These are phyloP conservation scores for Spilogale gracilis DNA, from an alignment of 2,113 vertebrate genomes.

Conservation along the genomic window DNA sequence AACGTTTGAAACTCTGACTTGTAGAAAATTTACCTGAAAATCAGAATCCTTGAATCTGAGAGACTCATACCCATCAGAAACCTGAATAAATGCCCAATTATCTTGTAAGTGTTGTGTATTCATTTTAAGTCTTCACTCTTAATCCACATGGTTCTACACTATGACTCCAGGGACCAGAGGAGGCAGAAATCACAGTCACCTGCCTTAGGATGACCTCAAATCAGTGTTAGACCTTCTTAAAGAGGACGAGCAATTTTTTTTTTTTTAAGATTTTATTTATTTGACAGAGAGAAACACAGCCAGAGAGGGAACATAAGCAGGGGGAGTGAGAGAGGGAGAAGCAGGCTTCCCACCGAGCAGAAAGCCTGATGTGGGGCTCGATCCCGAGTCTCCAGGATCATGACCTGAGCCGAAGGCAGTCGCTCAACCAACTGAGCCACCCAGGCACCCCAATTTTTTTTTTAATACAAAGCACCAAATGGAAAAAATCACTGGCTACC, in stretches of 20 bases:
- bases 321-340: too few species aligned
- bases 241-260: background rate
- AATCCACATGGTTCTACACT: background rate
- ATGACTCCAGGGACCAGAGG: background rate
- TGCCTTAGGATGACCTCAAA: background rate
- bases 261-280: background rate
- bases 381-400: too few species aligned
- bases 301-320: too few species aligned
- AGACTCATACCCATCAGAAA: background rate
- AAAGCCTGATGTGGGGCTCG: too few species aligned
- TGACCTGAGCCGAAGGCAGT: too few species aligned
- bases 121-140: conserved; percentile 40
- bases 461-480: background rate
- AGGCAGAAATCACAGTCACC: background rate
- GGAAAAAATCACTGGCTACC: background rate
- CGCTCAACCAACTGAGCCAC: too few species aligned
- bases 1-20: conserved; percentile 34
- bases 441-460: background rate
- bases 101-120: background rate
- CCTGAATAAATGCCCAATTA: background rate
- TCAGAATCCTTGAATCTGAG: conserved; percentile 19
- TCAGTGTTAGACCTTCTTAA: background rate
- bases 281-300: too few species aligned
- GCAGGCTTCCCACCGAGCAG: too few species aligned
- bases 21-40: conserved; percentile 49